These are phyloP conservation scores for Elmis aenea DNA, from an alignment of 2,888 invertebrate genomes.

Conservation along the genomic window DNA sequence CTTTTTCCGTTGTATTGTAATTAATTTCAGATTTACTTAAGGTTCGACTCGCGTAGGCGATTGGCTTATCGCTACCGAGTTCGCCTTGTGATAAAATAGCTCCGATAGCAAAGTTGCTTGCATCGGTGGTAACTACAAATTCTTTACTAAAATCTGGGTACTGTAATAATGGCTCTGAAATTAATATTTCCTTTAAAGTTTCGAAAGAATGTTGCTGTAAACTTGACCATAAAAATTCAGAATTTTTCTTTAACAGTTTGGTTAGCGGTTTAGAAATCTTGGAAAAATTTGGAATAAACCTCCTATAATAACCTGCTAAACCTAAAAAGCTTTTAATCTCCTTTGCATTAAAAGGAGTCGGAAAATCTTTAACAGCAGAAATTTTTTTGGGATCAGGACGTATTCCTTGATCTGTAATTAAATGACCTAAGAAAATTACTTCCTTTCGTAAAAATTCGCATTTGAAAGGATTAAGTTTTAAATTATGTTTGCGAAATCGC, in stretches of 20 bases:
- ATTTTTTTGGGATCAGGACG: no score
- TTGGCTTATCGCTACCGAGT: constrained; percentile 31
- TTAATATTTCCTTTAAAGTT: constrained; percentile 13
- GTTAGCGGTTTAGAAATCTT: constrained; percentile 29
- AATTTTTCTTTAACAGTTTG: constrained; percentile 21
- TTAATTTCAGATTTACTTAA: constrained; percentile 35
- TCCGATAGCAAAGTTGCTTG: constrained; percentile 32
- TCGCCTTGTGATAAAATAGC: constrained; percentile 32
- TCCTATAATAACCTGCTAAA: constrained; percentile 33
- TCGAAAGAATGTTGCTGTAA: constrained; percentile 16
- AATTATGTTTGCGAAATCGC: no score
- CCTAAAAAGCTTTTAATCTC: constrained; percentile 34
- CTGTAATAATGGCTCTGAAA: constrained; percentile 18
- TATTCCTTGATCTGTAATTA: no score
- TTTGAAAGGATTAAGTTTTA: no score
- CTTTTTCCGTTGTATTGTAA: constrained; percentile 38
- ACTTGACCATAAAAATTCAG: constrained; percentile 23
- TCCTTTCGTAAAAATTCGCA: no score
- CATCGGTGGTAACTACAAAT: constrained; percentile 37
- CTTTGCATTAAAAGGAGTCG: no score
- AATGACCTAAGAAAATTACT: no score
- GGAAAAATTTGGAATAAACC: constrained; percentile 32
- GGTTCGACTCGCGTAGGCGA: constrained; percentile 37
- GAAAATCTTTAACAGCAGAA: no score
- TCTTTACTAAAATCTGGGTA: constrained; percentile 26